A percentile compares a stretch with the other conserved stretches of the same genome.
Evolutionary conservation across 2,113 vertebrate species (phyloP).

Genomic region (Salvator merianae): DNA sequence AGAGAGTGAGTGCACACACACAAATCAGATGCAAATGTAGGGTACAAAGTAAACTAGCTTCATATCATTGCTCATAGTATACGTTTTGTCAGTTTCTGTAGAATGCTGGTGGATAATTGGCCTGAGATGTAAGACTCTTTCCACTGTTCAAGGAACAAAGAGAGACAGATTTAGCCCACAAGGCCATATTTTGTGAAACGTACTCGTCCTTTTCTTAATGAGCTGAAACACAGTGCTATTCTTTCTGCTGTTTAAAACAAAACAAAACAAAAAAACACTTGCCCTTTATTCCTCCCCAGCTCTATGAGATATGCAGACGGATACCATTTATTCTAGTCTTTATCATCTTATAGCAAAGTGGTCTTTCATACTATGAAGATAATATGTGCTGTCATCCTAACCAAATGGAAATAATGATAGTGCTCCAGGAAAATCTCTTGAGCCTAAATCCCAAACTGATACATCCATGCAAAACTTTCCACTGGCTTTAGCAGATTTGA

Average conservation of each 20-base stretch:
- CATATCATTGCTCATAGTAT: slow-evolving; percentile 20
- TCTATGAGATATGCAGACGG: slow-evolving; percentile 46
- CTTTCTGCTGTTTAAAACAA: not conserved
- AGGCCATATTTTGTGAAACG: slow-evolving; percentile 63
- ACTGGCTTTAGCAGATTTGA: not conserved
- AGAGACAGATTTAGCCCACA: slow-evolving; percentile 58
- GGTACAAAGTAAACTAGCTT: slow-evolving; percentile 54
- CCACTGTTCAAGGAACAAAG: slow-evolving; percentile 55
- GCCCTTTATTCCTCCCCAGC: slow-evolving; percentile 27
- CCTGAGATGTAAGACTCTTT: slow-evolving; percentile 59
- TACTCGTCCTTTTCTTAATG: slow-evolving; percentile 52
- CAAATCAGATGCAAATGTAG: slow-evolving; percentile 31
- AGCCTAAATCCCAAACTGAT: not conserved
- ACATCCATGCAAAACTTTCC: not conserved
- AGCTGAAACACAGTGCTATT: slow-evolving; percentile 25
- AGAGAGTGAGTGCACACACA: slow-evolving; percentile 27
- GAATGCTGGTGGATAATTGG: slow-evolving; percentile 51
- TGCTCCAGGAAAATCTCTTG: not conserved
- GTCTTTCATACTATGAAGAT: slow-evolving; percentile 24
- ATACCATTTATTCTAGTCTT: slow-evolving; percentile 39
- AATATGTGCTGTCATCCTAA: slow-evolving; percentile 30
- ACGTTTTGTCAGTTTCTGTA: slow-evolving; percentile 59
- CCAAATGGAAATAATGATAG: not conserved
- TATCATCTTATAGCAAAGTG: slow-evolving; percentile 33
- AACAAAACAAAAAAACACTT: slow-evolving; percentile 12